These are phyloP conservation scores for Chelonus insularis DNA, from an alignment of 1,140 invertebrate species.

Conservation along the genomic window DNA sequence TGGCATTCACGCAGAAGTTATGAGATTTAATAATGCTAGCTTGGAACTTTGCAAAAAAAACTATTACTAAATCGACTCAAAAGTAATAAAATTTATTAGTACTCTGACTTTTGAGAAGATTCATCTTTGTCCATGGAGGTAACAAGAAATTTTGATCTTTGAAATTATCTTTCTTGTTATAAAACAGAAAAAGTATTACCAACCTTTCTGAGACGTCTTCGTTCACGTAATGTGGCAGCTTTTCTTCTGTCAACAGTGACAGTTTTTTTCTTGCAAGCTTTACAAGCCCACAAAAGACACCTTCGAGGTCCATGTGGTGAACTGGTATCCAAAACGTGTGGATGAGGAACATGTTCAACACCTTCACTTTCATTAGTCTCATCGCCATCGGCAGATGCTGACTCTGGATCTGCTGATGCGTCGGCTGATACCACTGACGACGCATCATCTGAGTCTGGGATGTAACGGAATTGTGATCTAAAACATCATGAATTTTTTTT, in stretches of 20 bases:
- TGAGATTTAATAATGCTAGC: too few relatives aligned
- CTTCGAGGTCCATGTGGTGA: slow-evolving; percentile 64
- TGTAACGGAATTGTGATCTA: slow-evolving; percentile 46
- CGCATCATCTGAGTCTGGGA: slow-evolving; percentile 52
- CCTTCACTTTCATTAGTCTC: slow-evolving; percentile 48
- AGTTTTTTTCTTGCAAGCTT: slow-evolving; percentile 93
- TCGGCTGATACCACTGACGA: slow-evolving; percentile 52
- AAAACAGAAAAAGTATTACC: too few relatives aligned
- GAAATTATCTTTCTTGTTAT: too few relatives aligned
- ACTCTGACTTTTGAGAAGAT: too few relatives aligned
- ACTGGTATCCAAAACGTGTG: slow-evolving; percentile 45
- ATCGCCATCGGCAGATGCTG: slow-evolving; percentile 48
- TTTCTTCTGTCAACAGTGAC: slow-evolving; percentile 93
- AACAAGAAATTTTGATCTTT: too few relatives aligned
- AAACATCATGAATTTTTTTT: too few relatives aligned
- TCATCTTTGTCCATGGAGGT: too few relatives aligned
- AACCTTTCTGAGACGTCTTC: slow-evolving; percentile 88
- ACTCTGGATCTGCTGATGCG: slow-evolving; percentile 50
- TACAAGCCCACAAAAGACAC: slow-evolving; percentile 94
- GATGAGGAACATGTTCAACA: slow-evolving; percentile 53
- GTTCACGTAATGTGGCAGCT: slow-evolving; percentile 92
- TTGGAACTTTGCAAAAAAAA: too few relatives aligned
- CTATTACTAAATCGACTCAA: too few relatives aligned
- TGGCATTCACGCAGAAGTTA: too few relatives aligned
- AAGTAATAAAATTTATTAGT: too few relatives aligned